Base-by-base conservation (phyloP, 2,888 invertebrate genomes). In the Luperina nickerlii region DNA sequence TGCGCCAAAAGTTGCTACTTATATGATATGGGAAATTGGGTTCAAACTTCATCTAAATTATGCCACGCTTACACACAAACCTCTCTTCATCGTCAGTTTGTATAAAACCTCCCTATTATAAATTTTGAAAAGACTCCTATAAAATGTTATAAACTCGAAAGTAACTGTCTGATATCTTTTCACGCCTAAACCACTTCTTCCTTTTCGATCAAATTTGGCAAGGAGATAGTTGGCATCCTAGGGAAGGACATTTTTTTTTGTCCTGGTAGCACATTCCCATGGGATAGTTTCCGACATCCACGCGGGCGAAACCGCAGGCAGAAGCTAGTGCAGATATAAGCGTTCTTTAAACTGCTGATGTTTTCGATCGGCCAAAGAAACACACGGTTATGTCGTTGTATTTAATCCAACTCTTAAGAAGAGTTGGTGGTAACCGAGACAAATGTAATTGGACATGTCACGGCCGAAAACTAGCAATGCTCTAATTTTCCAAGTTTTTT, bases 361-460 rank as follows among this genome's bases (percentile, higher is more conserved):
- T 38, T n/a, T 27, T 20, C 7, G 45, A 68, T 7, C 27, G 3
- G 8, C 32, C 32, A 62, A 62, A 24, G 15, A 48, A 68, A 82
- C 24, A 78, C 66, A 66, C 20, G 7, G n/a, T 18, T 45, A 62
- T 45, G 60, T 62, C 67, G 20, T 72, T 63, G 71, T 68, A 38
- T 79, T 71, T 63, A 68, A 79, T 79, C 32, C 32, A 75, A 72
- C 71, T 79, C 78, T 73, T 66, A 75, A 63, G 66, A 82, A 71
- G 79, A 86, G 63, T 81, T 75, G 51, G 63, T 51, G 69, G 74
- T 76, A 57, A 54, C 79, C 86, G 70, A 83, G 86, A 79, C 79
- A 67, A 83, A 73, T 86, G 66, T 83, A 84, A 84, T 84, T 86
- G 83, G 69, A 54, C 83, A 67, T 83, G 83, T 83, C 86, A 79